phyloP scores from a whole-genome alignment of 2,888 invertebrate species.

The Drosophila anomalipes region DNA sequence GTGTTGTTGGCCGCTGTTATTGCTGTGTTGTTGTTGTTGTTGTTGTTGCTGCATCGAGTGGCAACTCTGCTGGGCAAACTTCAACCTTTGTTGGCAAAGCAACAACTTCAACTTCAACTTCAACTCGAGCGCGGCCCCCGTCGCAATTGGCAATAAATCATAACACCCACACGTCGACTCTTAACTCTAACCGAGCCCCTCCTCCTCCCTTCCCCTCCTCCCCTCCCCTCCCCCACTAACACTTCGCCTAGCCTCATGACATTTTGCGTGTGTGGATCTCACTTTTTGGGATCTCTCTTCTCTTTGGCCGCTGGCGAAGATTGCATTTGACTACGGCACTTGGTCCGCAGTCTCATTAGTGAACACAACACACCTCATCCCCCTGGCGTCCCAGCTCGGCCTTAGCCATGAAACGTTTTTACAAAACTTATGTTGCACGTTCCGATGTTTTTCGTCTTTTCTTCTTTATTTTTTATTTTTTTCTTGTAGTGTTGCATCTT shows the following conservation, averaged over 20 bases:
- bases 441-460: conserved; percentile 22
- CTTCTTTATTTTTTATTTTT: background rate
- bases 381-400: background rate
- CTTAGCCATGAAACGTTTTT: conserved; percentile 18
- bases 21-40: background rate
- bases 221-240: background rate
- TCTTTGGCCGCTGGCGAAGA: conserved; percentile 32
- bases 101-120: conserved; percentile 5
- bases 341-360: conserved; percentile 55
- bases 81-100: conserved; percentile 27
- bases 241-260: conserved; percentile 31
- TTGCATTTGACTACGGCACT: conserved; percentile 56
- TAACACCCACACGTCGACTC: conserved; percentile 68
- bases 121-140: conserved; percentile 32
- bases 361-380: conserved; percentile 17
- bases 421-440: conserved; percentile 52
- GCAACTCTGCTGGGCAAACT: conserved; percentile 39
- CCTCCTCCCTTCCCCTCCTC: background rate
- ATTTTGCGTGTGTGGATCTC: conserved; percentile 51
- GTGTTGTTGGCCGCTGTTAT: conserved; percentile 10
- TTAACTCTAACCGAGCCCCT: conserved; percentile 2
- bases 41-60: conserved; percentile 31
- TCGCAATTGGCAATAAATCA: conserved; percentile 79
- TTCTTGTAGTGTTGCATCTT: conserved; percentile 32
- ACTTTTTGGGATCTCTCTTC: conserved; percentile 1